Conservation (phyloP, 2,888 invertebrate genomes). For the Diploptera punctata region DNA sequence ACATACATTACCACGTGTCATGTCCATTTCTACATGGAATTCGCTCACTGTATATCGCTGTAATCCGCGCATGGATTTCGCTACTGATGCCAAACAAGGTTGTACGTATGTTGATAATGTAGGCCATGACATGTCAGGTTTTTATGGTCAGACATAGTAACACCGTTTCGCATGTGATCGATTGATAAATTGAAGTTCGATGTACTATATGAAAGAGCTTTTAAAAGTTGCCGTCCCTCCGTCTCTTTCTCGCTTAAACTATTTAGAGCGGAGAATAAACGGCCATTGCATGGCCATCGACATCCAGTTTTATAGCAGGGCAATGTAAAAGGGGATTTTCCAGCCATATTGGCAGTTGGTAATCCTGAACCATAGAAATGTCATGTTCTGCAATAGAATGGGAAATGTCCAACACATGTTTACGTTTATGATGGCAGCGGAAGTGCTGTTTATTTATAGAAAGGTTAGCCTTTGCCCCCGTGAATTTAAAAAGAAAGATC, state of each 20-base stretch:
- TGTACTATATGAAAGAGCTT: neutral
- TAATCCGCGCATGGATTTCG: too few relatives aligned
- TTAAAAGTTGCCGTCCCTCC: neutral
- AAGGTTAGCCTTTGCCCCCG: neutral
- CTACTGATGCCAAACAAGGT: too few relatives aligned
- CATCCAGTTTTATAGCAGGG: neutral
- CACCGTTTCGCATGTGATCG: neutral
- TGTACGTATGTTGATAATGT: neutral
- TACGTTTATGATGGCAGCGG: neutral
- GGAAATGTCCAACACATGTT: neutral
- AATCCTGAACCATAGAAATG: slow-evolving; percentile 7
- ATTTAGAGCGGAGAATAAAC: slow-evolving; percentile 5
- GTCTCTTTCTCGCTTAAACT: neutral
- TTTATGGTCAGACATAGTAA: neutral
- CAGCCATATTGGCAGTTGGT: neutral
- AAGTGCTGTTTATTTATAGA: slow-evolving; percentile 1
- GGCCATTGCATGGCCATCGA: neutral
- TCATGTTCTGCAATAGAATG: neutral
- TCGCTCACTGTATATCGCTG: too few relatives aligned
- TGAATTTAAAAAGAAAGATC: neutral
- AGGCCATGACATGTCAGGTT: neutral
- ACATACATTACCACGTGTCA: too few relatives aligned
- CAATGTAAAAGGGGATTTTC: neutral
- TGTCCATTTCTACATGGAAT: too few relatives aligned
- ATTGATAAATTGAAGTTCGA: neutral